Conservation (phyloP, 2,888 invertebrate genomes). For the Hypercompe scribonia region DNA sequence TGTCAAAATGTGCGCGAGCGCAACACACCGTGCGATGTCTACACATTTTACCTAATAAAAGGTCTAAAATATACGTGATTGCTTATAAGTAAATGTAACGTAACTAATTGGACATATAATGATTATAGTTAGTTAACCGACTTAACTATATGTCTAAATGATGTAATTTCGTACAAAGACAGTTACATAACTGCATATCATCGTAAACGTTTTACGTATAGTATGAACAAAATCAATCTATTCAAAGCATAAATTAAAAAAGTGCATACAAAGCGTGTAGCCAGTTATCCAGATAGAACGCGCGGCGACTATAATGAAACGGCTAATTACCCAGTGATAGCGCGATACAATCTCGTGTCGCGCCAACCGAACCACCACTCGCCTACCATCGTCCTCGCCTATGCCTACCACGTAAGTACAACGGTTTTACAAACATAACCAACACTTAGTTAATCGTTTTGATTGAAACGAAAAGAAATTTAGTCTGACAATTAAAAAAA, state of each 20-base stretch:
- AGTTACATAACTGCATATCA: constrained; percentile 23
- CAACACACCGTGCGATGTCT: constrained; percentile 49
- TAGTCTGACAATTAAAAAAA: constrained; percentile 59
- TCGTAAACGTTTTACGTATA: constrained; percentile 45
- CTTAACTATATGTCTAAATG: constrained; percentile 4
- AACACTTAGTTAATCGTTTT: constrained; percentile 65
- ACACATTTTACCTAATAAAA: constrained; percentile 60
- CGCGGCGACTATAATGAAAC: constrained; percentile 77
- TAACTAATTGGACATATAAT: constrained; percentile 57
- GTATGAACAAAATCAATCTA: constrained; percentile 66
- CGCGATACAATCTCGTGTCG: constrained; percentile 72
- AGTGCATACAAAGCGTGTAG: constrained; percentile 74
- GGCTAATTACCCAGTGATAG: constrained; percentile 75
- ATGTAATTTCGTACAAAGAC: constrained; percentile 14
- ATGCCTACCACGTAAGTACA: constrained; percentile 23
- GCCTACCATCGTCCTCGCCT: constrained; percentile 7
- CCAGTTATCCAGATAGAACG: constrained; percentile 71
- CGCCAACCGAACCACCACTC: constrained; percentile 32
- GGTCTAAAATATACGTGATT: constrained; percentile 54
- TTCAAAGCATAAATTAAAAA: constrained; percentile 76
- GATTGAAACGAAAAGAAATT: constrained; percentile 63
- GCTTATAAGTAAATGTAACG: constrained; percentile 59
- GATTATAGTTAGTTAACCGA: constrained; percentile 27
- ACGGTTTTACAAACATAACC: constrained; percentile 52
- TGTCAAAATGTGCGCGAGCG: constrained; percentile 78